Percentiles rank a stretch among this genome's conserved stretches.
Evolutionary conservation across 2,113 vertebrate genomes (phyloP).

Genomic region (Sebastes schlegelii): DNA sequence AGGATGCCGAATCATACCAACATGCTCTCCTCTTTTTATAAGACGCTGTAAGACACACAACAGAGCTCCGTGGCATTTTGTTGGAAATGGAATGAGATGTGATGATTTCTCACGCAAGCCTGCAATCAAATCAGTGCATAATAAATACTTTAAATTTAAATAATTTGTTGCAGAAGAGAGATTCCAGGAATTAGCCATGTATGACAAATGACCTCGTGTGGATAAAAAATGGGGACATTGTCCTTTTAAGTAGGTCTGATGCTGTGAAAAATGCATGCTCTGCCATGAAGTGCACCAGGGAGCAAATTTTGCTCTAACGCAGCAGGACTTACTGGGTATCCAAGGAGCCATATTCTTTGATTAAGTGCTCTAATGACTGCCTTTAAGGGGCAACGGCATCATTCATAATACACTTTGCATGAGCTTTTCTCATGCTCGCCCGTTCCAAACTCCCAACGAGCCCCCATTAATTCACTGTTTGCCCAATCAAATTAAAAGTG

Average conservation of each 20-base stretch:
- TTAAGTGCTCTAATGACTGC: slow-evolving; percentile 67
- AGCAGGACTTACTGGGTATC: slow-evolving; percentile 30
- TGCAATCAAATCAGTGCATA: slow-evolving; percentile 17
- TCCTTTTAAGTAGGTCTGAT: slow-evolving; percentile 45
- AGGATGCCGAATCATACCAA: slow-evolving; percentile 14
- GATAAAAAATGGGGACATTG: slow-evolving; percentile 24
- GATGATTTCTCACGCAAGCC: background rate
- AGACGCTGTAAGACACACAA: background rate
- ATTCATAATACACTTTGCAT: slow-evolving; percentile 52
- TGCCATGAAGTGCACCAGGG: slow-evolving; percentile 1
- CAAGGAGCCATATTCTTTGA: slow-evolving; percentile 62
- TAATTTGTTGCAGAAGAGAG: slow-evolving; percentile 22
- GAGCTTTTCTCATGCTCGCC: slow-evolving; percentile 9
- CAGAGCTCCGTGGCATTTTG: background rate
- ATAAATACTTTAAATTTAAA: slow-evolving; percentile 35
- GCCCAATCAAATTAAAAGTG: slow-evolving; percentile 75
- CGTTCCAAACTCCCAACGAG: slow-evolving; percentile 43
- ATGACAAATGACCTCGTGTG: slow-evolving; percentile 32
- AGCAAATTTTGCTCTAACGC: slow-evolving; percentile 32
- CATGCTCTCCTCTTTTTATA: background rate
- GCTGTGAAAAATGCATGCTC: slow-evolving; percentile 43
- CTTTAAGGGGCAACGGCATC: slow-evolving; percentile 56
- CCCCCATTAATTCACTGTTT: slow-evolving; percentile 66
- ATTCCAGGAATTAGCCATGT: slow-evolving; percentile 7
- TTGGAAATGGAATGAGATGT: background rate